Evolutionary conservation across 2,888 invertebrate species (phyloP).

Genomic region (Melitaea athalia): DNA sequence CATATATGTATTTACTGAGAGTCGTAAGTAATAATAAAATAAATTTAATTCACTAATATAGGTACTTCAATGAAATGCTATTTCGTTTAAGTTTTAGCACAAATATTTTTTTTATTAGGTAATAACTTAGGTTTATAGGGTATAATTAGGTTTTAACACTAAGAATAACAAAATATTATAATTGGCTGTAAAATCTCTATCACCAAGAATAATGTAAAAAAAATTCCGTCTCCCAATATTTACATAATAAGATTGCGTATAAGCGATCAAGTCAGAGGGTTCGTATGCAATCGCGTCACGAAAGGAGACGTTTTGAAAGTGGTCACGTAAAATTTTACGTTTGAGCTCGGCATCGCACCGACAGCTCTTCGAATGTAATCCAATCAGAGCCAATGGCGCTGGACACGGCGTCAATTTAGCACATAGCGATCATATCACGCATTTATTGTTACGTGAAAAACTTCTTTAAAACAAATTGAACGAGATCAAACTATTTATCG

Average conservation of each 20-base stretch:
- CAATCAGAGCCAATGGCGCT: slow-evolving; percentile 75
- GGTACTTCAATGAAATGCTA: no score
- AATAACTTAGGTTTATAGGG: no score
- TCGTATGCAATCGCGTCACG: slow-evolving; percentile 69
- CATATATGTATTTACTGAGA: no score
- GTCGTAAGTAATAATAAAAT: no score
- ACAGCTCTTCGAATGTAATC: slow-evolving; percentile 76
- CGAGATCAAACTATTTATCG: not conserved
- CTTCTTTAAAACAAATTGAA: slow-evolving; percentile 3
- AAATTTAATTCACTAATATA: no score
- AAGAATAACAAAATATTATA: not conserved
- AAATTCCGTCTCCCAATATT: slow-evolving; percentile 45
- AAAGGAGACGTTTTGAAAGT: slow-evolving; percentile 74
- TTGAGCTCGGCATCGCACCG: slow-evolving; percentile 69
- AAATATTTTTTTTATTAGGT: no score
- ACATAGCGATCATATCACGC: slow-evolving; percentile 49
- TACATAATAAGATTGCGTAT: slow-evolving; percentile 67
- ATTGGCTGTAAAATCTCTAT: not conserved
- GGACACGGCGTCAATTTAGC: slow-evolving; percentile 74
- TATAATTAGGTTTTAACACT: not conserved
- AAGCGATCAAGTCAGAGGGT: slow-evolving; percentile 60
- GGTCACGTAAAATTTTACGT: slow-evolving; percentile 82
- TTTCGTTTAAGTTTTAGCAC: no score
- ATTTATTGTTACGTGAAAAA: slow-evolving; percentile 11
- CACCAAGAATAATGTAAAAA: not conserved